Conservation (phyloP, 2,888 invertebrate genomes). For the Crocallis elinguaria region DNA sequence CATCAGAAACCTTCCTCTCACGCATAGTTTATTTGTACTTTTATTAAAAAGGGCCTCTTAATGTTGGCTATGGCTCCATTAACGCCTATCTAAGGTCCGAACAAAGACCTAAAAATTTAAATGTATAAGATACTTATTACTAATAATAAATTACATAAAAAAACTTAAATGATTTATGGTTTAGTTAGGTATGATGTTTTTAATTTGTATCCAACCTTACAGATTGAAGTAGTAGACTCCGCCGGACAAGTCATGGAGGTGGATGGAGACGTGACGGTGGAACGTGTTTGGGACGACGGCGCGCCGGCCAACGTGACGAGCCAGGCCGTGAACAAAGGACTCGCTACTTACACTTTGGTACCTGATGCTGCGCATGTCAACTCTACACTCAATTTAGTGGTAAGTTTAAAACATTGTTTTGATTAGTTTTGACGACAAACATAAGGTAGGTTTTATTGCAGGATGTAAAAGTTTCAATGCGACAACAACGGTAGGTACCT, state of each 20-base stretch:
- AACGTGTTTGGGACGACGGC: conserved; percentile 76
- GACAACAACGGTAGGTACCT: too few relatives aligned
- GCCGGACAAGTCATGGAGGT: conserved; percentile 61
- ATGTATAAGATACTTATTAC: too few relatives aligned
- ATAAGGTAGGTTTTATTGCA: not conserved
- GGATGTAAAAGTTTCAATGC: not conserved
- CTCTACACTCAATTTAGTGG: conserved; percentile 90
- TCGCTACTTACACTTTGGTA: conserved; percentile 62
- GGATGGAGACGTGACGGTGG: conserved; percentile 67
- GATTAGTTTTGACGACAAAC: not conserved
- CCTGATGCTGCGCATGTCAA: conserved; percentile 80
- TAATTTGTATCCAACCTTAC: conserved; percentile 15
- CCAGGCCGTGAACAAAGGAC: conserved; percentile 60
- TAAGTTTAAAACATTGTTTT: conserved; percentile 55
- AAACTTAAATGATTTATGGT: too few relatives aligned
- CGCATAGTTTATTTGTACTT: too few relatives aligned
- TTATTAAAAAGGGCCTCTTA: too few relatives aligned
- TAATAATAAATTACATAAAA: too few relatives aligned
- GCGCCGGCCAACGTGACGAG: conserved; percentile 69
- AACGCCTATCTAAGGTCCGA: too few relatives aligned
- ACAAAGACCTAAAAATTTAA: too few relatives aligned
- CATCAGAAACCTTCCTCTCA: too few relatives aligned
- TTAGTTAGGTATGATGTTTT: too few relatives aligned
- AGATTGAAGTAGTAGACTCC: conserved; percentile 73
- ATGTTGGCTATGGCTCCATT: too few relatives aligned